Evolutionary conservation across 2,888 invertebrate species (phyloP), one percentile per base, ranked within the genome.

Genomic region (Pheosia gnoma): DNA sequence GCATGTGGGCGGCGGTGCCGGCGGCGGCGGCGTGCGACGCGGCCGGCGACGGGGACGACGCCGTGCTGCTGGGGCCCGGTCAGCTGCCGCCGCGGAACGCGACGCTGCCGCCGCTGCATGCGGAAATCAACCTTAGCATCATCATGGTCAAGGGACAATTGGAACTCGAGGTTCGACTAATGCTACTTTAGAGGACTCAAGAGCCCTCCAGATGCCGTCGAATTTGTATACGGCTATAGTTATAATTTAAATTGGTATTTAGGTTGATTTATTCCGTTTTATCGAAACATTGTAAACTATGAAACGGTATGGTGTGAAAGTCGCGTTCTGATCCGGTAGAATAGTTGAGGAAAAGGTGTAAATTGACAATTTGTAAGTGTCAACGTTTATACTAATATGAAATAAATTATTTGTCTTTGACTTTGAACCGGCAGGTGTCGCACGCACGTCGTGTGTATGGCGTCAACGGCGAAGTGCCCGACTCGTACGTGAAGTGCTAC

Each of bases 401-500:
- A 41, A 41, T 5, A 6, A 41, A 7, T 6, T 8, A 41, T 2
- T 6, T 43, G 43, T 7, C 0, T 8, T 43, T 43, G 43, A 2
- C 10, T 4, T 43, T 9, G 9, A 8, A 8, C 47, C 37, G 13
- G 25, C 67, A 93, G 93, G 89, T 94, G 62, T 91, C 92, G 47
- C 91, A 91, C 70, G 93, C 91, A 37, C 92, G 93, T 60, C 89
- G 92, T 60, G 93, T 91, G 63, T 91, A 93, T 72, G 93, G 93
- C 60, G 95, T 95, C 61, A 96, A 96, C 79, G 95, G 95, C 64
- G 96, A 96, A 78, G 96, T 96, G 59, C 94, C 96, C 84, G 98
- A 98, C 86, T 98, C 98, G 36, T 98, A 98, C 91, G 98, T 98
- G 60, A 98, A 98, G 91, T 98, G 98, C 72, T 98, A 98, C 85